These are phyloP conservation scores for Bactericera cockerelli DNA, from an alignment of 1,140 invertebrate species.

Conservation along the genomic window DNA sequence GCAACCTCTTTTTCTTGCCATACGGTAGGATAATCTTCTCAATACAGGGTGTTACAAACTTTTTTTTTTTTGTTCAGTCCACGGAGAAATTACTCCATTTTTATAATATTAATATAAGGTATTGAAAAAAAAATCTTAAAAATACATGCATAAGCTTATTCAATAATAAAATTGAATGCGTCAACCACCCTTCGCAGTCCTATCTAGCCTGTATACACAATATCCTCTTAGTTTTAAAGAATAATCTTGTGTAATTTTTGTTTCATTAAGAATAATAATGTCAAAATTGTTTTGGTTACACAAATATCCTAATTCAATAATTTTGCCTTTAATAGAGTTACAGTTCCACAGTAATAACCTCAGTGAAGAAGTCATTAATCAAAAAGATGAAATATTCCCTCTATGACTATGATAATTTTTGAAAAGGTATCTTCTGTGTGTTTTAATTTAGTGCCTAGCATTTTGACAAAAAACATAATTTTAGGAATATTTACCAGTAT, in stretches of 20 bases:
- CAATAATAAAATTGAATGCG: no score
- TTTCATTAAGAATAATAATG: background rate
- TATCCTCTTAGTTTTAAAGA: background rate
- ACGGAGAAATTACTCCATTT: no score
- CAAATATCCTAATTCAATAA: background rate
- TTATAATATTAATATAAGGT: no score
- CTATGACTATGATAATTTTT: background rate
- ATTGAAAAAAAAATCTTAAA: no score
- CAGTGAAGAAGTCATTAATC: background rate
- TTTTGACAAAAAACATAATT: background rate
- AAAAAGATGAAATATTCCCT: background rate
- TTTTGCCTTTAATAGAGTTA: background rate
- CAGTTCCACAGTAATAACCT: background rate
- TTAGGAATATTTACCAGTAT: background rate
- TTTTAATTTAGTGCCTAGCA: background rate
- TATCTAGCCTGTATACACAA: background rate
- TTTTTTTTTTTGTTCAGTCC: no score
- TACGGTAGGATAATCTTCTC: no score
- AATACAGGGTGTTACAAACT: no score
- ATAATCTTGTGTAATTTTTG: background rate
- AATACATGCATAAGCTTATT: no score
- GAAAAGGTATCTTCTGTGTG: background rate
- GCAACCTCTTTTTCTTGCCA: no score
- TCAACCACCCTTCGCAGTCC: background rate
- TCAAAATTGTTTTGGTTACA: background rate